These are phyloP conservation scores for Hemicentrotus pulcherrimus DNA, from an alignment of 35 echinoderm and acorn worm genomes.

Conservation along the genomic window DNA sequence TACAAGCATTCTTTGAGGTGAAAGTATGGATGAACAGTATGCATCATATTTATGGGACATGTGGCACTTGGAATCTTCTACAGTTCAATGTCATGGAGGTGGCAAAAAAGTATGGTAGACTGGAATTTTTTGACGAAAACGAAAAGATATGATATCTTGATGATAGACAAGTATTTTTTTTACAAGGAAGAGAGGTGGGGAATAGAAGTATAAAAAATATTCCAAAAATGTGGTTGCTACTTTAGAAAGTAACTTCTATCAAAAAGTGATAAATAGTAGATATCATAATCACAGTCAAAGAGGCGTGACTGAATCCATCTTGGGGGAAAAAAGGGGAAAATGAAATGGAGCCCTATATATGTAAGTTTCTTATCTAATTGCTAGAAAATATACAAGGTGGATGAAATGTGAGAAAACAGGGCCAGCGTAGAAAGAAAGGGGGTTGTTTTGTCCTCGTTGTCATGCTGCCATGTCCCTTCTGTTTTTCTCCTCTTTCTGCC, in stretches of 20 bases:
- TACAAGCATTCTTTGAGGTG: too few species aligned
- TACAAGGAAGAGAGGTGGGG: not conserved
- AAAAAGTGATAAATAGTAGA: not conserved
- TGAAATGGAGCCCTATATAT: not conserved
- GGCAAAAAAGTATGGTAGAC: not conserved
- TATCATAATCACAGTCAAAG: not conserved
- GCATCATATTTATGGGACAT: too few species aligned
- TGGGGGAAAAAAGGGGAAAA: not conserved
- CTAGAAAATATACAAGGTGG: too few species aligned
- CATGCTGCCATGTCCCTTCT: too few species aligned
- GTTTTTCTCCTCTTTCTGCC: too few species aligned
- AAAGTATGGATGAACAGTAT: too few species aligned
- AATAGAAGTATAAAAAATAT: not conserved
- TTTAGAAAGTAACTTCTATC: conserved; percentile 5
- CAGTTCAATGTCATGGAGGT: too few species aligned
- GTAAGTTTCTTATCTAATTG: too few species aligned
- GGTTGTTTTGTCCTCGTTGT: too few species aligned
- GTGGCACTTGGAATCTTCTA: too few species aligned
- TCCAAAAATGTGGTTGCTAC: conserved; percentile 1
- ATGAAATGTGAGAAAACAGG: too few species aligned
- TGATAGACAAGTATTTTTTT: not conserved
- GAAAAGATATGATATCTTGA: not conserved
- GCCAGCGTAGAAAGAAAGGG: too few species aligned
- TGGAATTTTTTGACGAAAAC: not conserved
- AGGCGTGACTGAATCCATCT: not conserved